phyloP scores from a whole-genome alignment of 2,888 invertebrate species.

The Callyntrura sp. region DNA sequence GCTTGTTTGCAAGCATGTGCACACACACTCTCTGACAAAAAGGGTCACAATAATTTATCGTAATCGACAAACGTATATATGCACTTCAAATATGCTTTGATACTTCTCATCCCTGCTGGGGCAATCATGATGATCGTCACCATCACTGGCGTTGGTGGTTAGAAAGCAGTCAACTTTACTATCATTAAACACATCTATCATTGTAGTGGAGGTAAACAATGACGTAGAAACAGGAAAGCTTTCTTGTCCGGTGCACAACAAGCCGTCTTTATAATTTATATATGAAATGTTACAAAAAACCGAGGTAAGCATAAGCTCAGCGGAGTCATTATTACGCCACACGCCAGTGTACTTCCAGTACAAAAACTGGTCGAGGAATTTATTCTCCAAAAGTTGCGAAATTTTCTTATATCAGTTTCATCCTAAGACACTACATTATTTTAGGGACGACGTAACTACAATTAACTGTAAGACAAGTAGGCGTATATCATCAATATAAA shows the following conservation, averaged over 20 bases:
- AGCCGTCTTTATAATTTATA: background rate
- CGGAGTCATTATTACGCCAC: background rate
- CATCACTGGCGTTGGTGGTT: background rate
- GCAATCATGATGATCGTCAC: conserved; percentile 54
- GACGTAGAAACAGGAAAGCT: background rate
- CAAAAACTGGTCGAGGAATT: too few species aligned
- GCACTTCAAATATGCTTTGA: conserved; percentile 17
- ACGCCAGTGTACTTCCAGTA: background rate
- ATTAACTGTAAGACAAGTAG: too few species aligned
- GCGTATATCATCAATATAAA: too few species aligned
- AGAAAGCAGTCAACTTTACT: conserved; percentile 61
- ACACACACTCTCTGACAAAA: background rate
- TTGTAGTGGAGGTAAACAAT: conserved; percentile 57
- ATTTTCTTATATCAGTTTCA: too few species aligned
- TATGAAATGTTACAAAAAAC: background rate
- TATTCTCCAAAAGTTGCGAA: too few species aligned
- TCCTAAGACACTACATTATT: too few species aligned
- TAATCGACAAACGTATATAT: conserved; percentile 56
- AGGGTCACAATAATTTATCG: conserved; percentile 63
- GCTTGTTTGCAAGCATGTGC: background rate
- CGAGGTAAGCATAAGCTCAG: background rate
- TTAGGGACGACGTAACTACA: too few species aligned
- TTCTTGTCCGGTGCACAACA: background rate
- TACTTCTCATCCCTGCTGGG: conserved; percentile 24
- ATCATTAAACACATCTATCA: conserved; percentile 67